Percentiles rank a stretch among this genome's conserved stretches.
phyloP scores from a whole-genome alignment of 2,888 invertebrate species.

The Drosophila tanythrix region DNA sequence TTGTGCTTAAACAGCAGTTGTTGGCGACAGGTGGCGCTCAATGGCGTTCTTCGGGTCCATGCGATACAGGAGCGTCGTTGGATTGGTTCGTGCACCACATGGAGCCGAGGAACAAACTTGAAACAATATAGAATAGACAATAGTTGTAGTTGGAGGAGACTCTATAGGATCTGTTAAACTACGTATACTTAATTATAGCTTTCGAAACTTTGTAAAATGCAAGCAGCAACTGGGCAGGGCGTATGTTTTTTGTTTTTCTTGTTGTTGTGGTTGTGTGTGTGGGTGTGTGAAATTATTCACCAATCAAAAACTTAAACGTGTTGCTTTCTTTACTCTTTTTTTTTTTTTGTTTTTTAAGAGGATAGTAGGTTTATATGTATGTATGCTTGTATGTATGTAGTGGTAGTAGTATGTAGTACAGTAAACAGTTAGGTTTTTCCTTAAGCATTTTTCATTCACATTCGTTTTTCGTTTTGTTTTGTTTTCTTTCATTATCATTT shows the following conservation, averaged over 20 bases:
- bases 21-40: conserved; percentile 58
- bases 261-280: conserved; percentile 7
- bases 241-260: conserved; percentile 1
- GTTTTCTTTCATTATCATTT: conserved; percentile 33
- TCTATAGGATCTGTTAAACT: conserved; percentile 18
- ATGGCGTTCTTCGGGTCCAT: conserved; percentile 66
- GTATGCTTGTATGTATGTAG: conserved; percentile 47
- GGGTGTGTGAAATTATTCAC: conserved; percentile 36
- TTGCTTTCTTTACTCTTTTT: conserved; percentile 15
- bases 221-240: conserved; percentile 27
- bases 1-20: conserved; percentile 70
- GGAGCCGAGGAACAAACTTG: conserved; percentile 64
- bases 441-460: conserved; percentile 51
- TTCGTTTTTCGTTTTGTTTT: conserved; percentile 29
- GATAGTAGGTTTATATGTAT: conserved; percentile 57
- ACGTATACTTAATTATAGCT: conserved; percentile 26
- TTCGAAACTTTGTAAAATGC: conserved; percentile 70
- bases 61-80: conserved; percentile 32
- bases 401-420: conserved; percentile 72
- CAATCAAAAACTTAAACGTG: conserved; percentile 66
- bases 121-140: conserved; percentile 21
- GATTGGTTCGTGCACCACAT: conserved; percentile 40
- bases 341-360: conserved; percentile 21
- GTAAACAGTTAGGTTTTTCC: conserved; percentile 69
- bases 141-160: conserved; percentile 16